Evolutionary conservation across 2,888 invertebrate species (phyloP), one percentile per base, ranked within the genome.

Genomic region (Mesorhabditis belari): DNA sequence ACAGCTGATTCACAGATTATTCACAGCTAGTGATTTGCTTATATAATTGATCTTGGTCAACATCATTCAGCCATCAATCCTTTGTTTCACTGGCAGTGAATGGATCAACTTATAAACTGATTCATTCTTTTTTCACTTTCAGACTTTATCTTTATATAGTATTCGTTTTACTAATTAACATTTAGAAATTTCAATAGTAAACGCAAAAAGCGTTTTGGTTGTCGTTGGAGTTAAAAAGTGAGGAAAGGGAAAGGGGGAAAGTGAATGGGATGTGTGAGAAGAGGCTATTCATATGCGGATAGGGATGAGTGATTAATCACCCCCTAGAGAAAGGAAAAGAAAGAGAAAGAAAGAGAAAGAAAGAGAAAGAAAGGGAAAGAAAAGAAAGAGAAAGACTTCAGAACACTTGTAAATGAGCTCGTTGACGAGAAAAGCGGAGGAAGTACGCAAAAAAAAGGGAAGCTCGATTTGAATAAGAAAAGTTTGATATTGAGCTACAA

Each of bases 141-240:
- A n/a, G n/a, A n/a, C n/a, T n/a, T n/a, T n/a, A n/a, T n/a, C n/a
- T n/a, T n/a, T n/a, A n/a, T n/a, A n/a, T n/a, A n/a, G n/a, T n/a
- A n/a, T n/a, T n/a, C n/a, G n/a, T n/a, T n/a, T n/a, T n/a, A n/a
- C n/a, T n/a, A n/a, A n/a, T n/a, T n/a, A n/a, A n/a, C n/a, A n/a
- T n/a, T n/a, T n/a, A n/a, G n/a, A n/a, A n/a, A n/a, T n/a, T n/a
- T n/a, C n/a, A n/a, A n/a, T n/a, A n/a, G n/a, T n/a, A n/a, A n/a
- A n/a, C n/a, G n/a, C n/a, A n/a, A n/a, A n/a, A n/a, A n/a, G n/a
- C n/a, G n/a, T n/a, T n/a, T n/a, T n/a, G n/a, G n/a, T n/a, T n/a
- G n/a, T n/a, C n/a, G n/a, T n/a, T n/a, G n/a, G 35, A 59, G 59
- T 5, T 28, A 54, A 4, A 29, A 24, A 59, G 59, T 5, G 53